Percentiles rank a stretch among this genome's conserved stretches.
Conservation (phyloP, 1,140 invertebrate genomes). For the Acromyrmex charruanus region DNA sequence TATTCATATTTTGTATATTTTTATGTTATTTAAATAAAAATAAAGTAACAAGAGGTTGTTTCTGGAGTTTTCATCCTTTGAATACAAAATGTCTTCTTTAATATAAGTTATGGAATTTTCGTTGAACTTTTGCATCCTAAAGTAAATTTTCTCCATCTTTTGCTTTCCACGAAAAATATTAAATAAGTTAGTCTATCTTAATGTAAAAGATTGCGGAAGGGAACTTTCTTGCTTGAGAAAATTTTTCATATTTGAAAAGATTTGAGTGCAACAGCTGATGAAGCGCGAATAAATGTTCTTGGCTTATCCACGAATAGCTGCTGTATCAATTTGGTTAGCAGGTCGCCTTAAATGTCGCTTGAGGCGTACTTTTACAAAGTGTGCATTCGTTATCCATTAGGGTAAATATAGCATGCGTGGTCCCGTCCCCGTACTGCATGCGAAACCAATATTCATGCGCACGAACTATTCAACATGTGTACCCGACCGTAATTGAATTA, state of each 20-base stretch:
- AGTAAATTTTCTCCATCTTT: not conserved
- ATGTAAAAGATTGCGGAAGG: not conserved
- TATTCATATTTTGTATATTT: too few species aligned
- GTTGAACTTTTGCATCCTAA: not conserved
- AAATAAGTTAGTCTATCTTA: not conserved
- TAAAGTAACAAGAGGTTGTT: not conserved
- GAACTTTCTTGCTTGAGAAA: not conserved
- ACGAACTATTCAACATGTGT: constrained; percentile 64
- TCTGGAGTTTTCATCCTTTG: not conserved
- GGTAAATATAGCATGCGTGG: constrained; percentile 73
- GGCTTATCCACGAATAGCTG: constrained; percentile 51
- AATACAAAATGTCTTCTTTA: not conserved
- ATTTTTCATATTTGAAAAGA: constrained; percentile 5
- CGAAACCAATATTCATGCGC: constrained; percentile 70
- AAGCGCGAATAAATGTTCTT: not conserved
- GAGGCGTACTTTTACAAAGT: constrained; percentile 71
- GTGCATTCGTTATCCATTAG: constrained; percentile 77
- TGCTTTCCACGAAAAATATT: not conserved
- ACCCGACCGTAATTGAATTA: constrained; percentile 75
- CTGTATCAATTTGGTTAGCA: constrained; percentile 66
- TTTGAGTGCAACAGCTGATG: not conserved
- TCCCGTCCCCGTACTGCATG: constrained; percentile 32
- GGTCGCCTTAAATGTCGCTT: constrained; percentile 68
- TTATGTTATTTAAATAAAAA: not conserved
- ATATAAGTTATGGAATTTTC: not conserved